Evolutionary conservation across 2,888 invertebrate species (phyloP), one percentile per base, ranked within the genome.

Genomic region (Cataglyphis altisquamis): DNA sequence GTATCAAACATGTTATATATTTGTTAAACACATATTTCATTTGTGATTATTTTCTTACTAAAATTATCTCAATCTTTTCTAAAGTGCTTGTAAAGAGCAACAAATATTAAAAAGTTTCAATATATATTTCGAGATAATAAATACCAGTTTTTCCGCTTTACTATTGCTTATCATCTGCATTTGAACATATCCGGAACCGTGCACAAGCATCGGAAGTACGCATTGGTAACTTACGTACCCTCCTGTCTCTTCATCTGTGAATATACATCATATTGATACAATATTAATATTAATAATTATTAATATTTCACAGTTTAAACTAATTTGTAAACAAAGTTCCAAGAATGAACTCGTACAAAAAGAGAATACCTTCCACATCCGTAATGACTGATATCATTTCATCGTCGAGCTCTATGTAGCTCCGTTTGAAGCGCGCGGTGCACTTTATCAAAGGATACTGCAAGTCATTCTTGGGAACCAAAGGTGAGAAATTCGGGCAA

Each of bases 301-400:
- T 32, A 21, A 21, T 15, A 0, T 64, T 36, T 55, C n/a, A n/a
- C 12, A 66, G 21, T 52, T n/a, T n/a, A 25, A 18, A 75, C 0
- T 52, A 41, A 64, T 41, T 18, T 8, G 12, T n/a, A 21, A 57
- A 21, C 39, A 55, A 52, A 32, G 25, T 21, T 36, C 3, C 70
- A 8, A 66, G 21, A 84, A 10, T 10, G 32, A n/a, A 60, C 81
- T 60, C 12, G 21, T 29, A 21, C 10, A n/a, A 74, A 18, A 2
- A 52, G 8, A 52, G n/a, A 62, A 15, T 73, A 96, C 97, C 97
- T 95, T 97, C 97, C 52, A 97, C 96, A 92, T 97, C 97, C 2
- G 97, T 97, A 62, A 96, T 96, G 70, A 97, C 97, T 0, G 97
- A 97, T 32, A 97, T 96, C 88, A 97, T 96, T 92, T 97, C 97